Evolutionary conservation across 2,113 vertebrate genomes (phyloP).

Genomic region (Dromiciops gliroides): DNA sequence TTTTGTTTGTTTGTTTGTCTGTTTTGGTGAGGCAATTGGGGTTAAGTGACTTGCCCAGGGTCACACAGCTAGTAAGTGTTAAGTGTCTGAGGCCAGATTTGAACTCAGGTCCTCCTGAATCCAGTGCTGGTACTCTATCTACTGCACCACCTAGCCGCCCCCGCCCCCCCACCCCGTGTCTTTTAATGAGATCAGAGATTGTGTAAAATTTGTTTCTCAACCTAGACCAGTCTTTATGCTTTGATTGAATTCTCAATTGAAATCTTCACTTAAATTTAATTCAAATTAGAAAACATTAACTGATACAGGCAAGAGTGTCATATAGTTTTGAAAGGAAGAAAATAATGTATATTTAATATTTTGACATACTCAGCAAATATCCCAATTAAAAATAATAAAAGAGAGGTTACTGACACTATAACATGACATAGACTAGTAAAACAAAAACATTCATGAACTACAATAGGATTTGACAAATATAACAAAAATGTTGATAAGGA

Average conservation of each 20-base stretch:
- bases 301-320: background rate
- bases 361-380: background rate
- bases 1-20: no score
- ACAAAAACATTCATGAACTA: background rate
- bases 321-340: background rate
- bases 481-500: no score
- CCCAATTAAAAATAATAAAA: background rate
- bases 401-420: background rate
- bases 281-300: background rate
- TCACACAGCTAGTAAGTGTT: no score
- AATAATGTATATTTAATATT: background rate
- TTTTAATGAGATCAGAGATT: background rate
- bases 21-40: no score
- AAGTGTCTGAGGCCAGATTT: no score
- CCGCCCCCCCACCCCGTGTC: no score
- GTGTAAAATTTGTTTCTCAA: background rate
- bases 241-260: background rate
- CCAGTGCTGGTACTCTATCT: no score
- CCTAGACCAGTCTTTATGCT: background rate
- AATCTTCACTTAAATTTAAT: background rate
- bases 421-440: background rate
- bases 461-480: background rate
- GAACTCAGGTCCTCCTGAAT: no score
- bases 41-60: no score
- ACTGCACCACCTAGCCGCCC: no score